These are phyloP conservation scores for Atopsyche davidsoni DNA, from an alignment of 1,140 invertebrate genomes.

Conservation along the genomic window DNA sequence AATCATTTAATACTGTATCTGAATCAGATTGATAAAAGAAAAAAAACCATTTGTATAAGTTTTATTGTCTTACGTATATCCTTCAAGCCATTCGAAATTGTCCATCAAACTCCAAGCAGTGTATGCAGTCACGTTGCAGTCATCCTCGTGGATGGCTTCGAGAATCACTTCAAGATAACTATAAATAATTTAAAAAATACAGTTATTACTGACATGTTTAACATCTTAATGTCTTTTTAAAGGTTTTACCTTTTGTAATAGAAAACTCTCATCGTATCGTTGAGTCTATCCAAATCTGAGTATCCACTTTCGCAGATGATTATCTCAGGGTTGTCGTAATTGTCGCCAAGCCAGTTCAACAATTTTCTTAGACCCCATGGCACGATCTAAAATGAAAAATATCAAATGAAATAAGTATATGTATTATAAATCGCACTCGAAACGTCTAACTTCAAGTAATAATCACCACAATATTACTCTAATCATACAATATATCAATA, in stretches of 20 bases:
- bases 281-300: conserved; percentile 36
- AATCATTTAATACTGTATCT: too few species aligned
- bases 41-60: too few species aligned
- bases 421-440: too few species aligned
- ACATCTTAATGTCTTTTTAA: too few species aligned
- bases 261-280: conserved; percentile 38
- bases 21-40: too few species aligned
- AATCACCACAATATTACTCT: too few species aligned
- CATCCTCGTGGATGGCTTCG: conserved; percentile 60
- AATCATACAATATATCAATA: too few species aligned
- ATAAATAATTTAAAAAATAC: too few species aligned
- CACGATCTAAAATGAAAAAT: conserved; percentile 35
- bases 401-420: background rate
- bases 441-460: too few species aligned
- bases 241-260: conserved; percentile 50
- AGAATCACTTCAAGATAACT: conserved; percentile 58
- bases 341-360: conserved; percentile 55
- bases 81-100: conserved; percentile 65
- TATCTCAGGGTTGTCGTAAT: conserved; percentile 56
- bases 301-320: conserved; percentile 64
- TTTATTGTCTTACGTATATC: conserved; percentile 44
- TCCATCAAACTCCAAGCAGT: conserved; percentile 66
- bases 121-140: conserved; percentile 61
- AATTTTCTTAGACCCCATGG: conserved; percentile 57
- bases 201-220: too few species aligned